Evolutionary conservation across 2,797 vertebrate species (phyloP), one percentile per base, ranked within the genome.

Genomic region (Artibeus lituratus): DNA sequence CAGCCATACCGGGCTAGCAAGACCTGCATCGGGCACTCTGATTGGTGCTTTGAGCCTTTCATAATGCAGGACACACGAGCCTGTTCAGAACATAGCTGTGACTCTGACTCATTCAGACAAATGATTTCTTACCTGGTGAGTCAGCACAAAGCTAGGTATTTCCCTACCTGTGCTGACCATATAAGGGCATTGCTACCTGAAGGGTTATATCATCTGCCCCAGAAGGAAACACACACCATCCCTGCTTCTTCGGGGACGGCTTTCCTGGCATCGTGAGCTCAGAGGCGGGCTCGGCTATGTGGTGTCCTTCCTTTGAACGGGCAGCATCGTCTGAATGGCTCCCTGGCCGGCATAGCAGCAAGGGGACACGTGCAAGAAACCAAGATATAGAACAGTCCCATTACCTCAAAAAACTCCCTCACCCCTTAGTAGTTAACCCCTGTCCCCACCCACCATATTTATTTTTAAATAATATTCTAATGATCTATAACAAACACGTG

Each of bases 111-210:
- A 98, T 97, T 96, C 97, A 96, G 94, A 98, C 96, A 96, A 98
- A 97, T 96, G 97, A 94, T 97, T 98, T 92, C 81, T 65, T 59
- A 94, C 96, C 97, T 47, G 96, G 96, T 98, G 98, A 98, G 98
- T 98, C 99, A 99, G 98, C 99, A 98, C 98, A 98, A 97, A 97
- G 97, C 97, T 96, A 98, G 98, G 98, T 95, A 98, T 97, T 98
- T 98, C 97, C 98, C 94, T 98, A 98, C 98, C 98, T 98, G 97
- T 0, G 21, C 92, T 98, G 94, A 92, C 84, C 97, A 96, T 96
- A 97, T 97, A 98, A 97, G 98, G 97, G 94, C 98, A 98, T 97
- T 1, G 55, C 96, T 96, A 98, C 98, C 98, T 98, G 91, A 26
- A 78, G 80, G 90, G 35, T 97, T 96, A 92, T 94, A 96, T 97